Conservation (phyloP, 2,888 invertebrate genomes). For the Tanaodytes sp. region DNA sequence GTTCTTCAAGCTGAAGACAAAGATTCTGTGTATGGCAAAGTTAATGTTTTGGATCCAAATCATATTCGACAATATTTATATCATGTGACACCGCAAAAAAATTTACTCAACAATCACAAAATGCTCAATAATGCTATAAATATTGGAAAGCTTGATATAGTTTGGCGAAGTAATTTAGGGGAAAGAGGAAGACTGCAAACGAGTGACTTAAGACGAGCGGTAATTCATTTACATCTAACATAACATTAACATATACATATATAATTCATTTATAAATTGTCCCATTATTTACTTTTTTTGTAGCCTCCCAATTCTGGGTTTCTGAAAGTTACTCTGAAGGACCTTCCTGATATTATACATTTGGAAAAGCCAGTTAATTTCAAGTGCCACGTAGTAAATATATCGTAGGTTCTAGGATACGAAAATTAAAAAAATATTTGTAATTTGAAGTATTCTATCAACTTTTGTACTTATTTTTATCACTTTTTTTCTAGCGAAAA, state of each 20-base stretch:
- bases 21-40: slow-evolving; percentile 84
- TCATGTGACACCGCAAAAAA: slow-evolving; percentile 87
- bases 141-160: slow-evolving; percentile 97
- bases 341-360: slow-evolving; percentile 86
- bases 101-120: slow-evolving; percentile 83
- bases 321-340: slow-evolving; percentile 87
- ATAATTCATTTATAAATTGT: no score
- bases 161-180: slow-evolving; percentile 97
- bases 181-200: slow-evolving; percentile 97
- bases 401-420: slow-evolving; percentile 82
- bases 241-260: no score
- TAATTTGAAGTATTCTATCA: slow-evolving; percentile 6
- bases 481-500: no score
- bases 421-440: slow-evolving; percentile 21
- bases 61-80: slow-evolving; percentile 96
- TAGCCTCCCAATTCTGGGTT: slow-evolving; percentile 95
- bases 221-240: slow-evolving; percentile 67
- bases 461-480: no score
- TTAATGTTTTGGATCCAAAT: slow-evolving; percentile 88
- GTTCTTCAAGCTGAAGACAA: slow-evolving; percentile 81
- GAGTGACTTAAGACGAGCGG: slow-evolving; percentile 92
- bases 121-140: slow-evolving; percentile 87
- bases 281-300: slow-evolving; percentile 32
- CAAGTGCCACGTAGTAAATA: slow-evolving; percentile 83
- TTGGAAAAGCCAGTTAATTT: slow-evolving; percentile 90